These are phyloP conservation scores for Laothoe populi DNA, from an alignment of 2,888 invertebrate species.

Conservation along the genomic window DNA sequence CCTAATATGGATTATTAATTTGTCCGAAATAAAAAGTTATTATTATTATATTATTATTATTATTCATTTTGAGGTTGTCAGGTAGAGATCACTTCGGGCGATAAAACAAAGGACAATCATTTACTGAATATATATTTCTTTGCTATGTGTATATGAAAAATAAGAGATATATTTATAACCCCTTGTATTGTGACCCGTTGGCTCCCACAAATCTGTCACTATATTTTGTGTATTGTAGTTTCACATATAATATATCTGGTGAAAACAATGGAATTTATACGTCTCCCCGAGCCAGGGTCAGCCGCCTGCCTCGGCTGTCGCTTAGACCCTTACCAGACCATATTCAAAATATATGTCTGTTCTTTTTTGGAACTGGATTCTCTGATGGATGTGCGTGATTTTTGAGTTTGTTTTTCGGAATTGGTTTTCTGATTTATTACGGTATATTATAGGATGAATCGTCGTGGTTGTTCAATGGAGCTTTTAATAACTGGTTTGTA, in stretches of 20 bases:
- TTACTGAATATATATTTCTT: no score
- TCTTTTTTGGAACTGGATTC: slow-evolving; percentile 14
- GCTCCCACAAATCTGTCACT: background rate
- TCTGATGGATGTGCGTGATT: slow-evolving; percentile 12
- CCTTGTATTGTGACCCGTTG: background rate
- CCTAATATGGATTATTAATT: no score
- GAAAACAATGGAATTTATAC: slow-evolving; percentile 22
- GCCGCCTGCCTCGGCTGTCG: slow-evolving; percentile 8
- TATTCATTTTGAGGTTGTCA: no score
- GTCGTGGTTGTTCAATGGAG: background rate
- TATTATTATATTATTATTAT: no score
- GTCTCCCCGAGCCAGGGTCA: slow-evolving; percentile 15
- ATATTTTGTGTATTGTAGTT: background rate
- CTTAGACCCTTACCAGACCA: background rate
- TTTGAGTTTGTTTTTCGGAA: slow-evolving; percentile 18
- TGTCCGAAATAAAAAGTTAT: no score
- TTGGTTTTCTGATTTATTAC: slow-evolving; percentile 17
- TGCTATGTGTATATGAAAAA: no score
- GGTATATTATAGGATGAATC: background rate
- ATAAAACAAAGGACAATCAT: no score
- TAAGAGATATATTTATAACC: background rate
- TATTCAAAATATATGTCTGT: slow-evolving; percentile 17
- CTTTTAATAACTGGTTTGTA: background rate
- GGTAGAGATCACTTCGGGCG: no score
- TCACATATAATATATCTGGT: slow-evolving; percentile 13